Percentiles rank a stretch among this genome's conserved stretches.
Conservation (phyloP, 2,113 vertebrate species). For the Trogon surrucura region DNA sequence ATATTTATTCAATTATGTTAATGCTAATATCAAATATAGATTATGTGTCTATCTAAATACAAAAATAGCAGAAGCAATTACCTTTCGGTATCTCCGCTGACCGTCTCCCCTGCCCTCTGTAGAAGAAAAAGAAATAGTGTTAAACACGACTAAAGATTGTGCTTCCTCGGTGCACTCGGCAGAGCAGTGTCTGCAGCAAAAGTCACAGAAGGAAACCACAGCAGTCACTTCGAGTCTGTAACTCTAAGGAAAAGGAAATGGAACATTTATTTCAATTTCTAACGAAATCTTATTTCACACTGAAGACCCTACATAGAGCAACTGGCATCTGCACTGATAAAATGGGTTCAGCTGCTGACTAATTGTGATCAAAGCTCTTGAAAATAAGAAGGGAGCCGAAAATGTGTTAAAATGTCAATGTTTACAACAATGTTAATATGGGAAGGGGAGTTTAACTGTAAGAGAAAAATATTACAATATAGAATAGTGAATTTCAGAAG, state of each 20-base stretch:
- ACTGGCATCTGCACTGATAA: background rate
- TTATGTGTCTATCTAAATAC: background rate
- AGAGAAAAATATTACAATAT: background rate
- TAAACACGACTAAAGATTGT: background rate
- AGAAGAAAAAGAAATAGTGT: conserved; percentile 49
- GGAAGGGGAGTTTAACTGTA: background rate
- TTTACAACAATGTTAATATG: background rate
- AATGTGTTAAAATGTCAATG: background rate
- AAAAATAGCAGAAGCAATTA: conserved; percentile 39
- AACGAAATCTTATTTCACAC: background rate
- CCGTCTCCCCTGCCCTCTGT: conserved; percentile 80
- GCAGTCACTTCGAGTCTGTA: background rate
- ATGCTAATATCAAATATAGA: background rate
- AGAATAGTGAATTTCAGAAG: background rate
- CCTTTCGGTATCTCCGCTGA: conserved; percentile 81
- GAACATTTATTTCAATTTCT: conserved; percentile 10
- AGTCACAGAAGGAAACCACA: conserved; percentile 20
- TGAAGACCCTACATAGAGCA: background rate
- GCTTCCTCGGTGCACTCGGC: background rate
- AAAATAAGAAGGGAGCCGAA: background rate
- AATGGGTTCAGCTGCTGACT: background rate
- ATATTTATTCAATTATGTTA: background rate
- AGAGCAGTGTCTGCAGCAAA: background rate
- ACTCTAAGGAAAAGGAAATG: conserved; percentile 35
- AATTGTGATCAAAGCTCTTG: background rate